Conservation (phyloP, 2,797 vertebrate species). For the Iguana delicatissima region DNA sequence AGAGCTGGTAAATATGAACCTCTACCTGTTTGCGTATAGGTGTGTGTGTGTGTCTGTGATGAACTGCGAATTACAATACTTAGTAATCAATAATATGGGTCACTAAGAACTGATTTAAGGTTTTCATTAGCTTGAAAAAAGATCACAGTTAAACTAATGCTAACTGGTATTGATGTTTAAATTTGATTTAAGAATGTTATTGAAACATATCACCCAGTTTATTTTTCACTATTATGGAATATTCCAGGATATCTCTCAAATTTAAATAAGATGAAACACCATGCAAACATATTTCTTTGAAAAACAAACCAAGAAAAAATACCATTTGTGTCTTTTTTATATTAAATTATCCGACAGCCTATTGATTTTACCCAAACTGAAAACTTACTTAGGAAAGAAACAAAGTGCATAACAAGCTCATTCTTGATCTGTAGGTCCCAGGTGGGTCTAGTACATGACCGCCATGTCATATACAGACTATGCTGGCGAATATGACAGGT, state of each 20-base stretch:
- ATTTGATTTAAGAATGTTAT: constrained; percentile 90
- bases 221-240: constrained; percentile 73
- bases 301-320: constrained; percentile 68
- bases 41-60: constrained; percentile 73
- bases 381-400: constrained; percentile 70
- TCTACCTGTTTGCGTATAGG: constrained; percentile 59
- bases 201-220: constrained; percentile 80
- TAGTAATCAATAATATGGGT: constrained; percentile 84
- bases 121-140: constrained; percentile 88
- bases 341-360: constrained; percentile 75
- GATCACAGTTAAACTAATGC: constrained; percentile 85
- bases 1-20: constrained; percentile 55
- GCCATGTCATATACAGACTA: neutral
- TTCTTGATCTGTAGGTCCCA: constrained; percentile 33
- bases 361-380: constrained; percentile 71
- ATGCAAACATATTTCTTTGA: constrained; percentile 74
- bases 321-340: constrained; percentile 72
- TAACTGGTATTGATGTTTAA: constrained; percentile 89
- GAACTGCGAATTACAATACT: constrained; percentile 85
- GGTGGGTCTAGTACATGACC: neutral
- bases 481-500: neutral
- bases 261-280: constrained; percentile 76
- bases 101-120: constrained; percentile 73
- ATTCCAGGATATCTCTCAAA: constrained; percentile 67
- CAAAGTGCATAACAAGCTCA: constrained; percentile 43